phyloP scores from a whole-genome alignment of 2,888 invertebrate genomes.

The Ennomos fuscantarius region DNA sequence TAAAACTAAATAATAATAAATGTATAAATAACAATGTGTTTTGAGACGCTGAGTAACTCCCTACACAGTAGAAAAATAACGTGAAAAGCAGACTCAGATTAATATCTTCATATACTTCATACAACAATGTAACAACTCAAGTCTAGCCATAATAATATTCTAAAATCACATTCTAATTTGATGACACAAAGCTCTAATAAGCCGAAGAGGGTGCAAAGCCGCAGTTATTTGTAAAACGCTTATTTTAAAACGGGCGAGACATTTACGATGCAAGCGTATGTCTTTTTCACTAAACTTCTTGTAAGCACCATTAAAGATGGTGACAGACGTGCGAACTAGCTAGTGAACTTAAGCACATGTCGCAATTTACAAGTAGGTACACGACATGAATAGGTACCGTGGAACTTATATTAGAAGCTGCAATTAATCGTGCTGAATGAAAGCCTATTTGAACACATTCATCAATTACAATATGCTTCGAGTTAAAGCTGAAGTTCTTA shows the following conservation, averaged over 20 bases:
- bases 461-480: no score
- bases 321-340: conserved; percentile 18
- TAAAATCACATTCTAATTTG: conserved; percentile 16
- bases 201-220: conserved; percentile 40
- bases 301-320: conserved; percentile 60
- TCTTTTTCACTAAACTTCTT: conserved; percentile 63
- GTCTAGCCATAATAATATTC: conserved; percentile 1
- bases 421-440: no score
- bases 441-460: no score
- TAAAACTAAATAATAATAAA: no score
- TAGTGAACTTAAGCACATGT: background rate
- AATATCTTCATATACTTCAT: conserved; percentile 13
- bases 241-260: conserved; percentile 63
- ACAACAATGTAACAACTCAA: conserved; percentile 9
- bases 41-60: no score
- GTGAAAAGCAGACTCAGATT: conserved; percentile 2
- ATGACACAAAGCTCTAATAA: conserved; percentile 24
- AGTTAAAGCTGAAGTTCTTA: no score
- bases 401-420: no score
- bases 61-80: background rate
- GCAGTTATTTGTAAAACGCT: conserved; percentile 53
- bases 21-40: no score
- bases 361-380: background rate
- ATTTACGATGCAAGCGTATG: conserved; percentile 60
- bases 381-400: no score